Conservation (phyloP, 37 sponge, comb jelly and placozoan species). For the Spongilla lacustris region DNA sequence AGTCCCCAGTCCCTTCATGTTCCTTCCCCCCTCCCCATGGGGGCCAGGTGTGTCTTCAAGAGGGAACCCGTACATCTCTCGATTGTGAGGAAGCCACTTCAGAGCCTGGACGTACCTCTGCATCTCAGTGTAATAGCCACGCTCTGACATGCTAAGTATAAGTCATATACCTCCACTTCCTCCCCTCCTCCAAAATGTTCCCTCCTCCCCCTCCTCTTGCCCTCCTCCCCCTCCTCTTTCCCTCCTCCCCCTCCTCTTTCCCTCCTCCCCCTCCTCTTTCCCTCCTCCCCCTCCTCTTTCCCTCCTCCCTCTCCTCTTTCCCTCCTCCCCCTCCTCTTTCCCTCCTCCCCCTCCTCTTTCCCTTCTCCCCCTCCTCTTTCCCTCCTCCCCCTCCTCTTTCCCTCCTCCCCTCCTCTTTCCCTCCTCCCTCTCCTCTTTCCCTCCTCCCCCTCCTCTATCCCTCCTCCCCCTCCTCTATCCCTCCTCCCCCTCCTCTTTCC, state of each 20-base stretch:
- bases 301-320: not conserved
- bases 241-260: not conserved
- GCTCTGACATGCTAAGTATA: not conserved
- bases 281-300: not conserved
- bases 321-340: not conserved
- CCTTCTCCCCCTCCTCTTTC: not conserved
- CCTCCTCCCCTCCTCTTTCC: not conserved
- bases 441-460: not conserved
- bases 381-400: not conserved
- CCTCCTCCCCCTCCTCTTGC: not conserved
- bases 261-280: conserved; percentile 2
- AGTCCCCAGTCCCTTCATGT: too few species aligned
- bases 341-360: not conserved
- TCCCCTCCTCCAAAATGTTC: not conserved
- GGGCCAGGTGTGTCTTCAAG: conserved; percentile 28
- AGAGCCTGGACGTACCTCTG: not conserved
- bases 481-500: not conserved
- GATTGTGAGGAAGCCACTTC: conserved; percentile 23
- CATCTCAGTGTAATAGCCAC: conserved; percentile 9
- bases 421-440: not conserved
- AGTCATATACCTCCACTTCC: not conserved
- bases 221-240: not conserved
- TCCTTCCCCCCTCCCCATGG: not conserved
- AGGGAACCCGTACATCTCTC: conserved; percentile 46
- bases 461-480: not conserved